These are phyloP conservation scores for Acholoe squamosa DNA, from an alignment of 2,888 invertebrate genomes.

Conservation along the genomic window DNA sequence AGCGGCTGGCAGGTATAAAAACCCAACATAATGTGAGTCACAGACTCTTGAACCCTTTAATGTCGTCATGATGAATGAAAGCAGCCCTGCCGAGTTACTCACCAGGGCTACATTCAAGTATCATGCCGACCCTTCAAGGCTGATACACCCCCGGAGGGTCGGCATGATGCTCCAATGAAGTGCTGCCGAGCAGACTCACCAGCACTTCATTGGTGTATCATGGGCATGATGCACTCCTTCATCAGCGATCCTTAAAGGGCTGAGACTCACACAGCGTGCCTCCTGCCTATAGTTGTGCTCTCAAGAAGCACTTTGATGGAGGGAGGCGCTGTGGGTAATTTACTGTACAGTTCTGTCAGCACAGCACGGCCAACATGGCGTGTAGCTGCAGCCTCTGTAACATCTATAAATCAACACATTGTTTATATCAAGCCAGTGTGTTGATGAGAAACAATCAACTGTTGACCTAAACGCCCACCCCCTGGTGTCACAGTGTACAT, in stretches of 20 bases:
- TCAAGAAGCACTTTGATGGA: conserved; percentile 31
- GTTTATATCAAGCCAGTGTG: conserved; percentile 37
- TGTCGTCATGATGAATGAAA: too few species aligned
- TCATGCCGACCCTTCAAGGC: too few species aligned
- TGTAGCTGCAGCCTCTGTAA: background rate
- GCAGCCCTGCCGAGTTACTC: too few species aligned
- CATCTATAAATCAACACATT: conserved; percentile 44
- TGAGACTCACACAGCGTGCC: conserved; percentile 4
- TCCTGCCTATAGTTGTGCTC: background rate
- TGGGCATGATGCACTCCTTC: too few species aligned
- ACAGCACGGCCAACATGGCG: background rate
- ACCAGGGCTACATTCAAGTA: too few species aligned
- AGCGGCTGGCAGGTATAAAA: conserved; percentile 1
- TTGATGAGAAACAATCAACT: conserved; percentile 45
- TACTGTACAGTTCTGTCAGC: conserved; percentile 37
- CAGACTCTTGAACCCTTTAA: too few species aligned
- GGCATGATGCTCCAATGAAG: too few species aligned
- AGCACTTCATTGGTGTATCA: too few species aligned
- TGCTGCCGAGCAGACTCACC: too few species aligned
- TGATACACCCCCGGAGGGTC: too few species aligned
- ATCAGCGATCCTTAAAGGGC: too few species aligned
- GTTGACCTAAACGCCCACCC: background rate
- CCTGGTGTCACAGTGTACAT: background rate
- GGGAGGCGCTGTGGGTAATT: conserved; percentile 13
- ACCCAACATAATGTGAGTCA: conserved; percentile 4